These are phyloP conservation scores for Nomada goodeniana DNA, from an alignment of 2,888 invertebrate species.

Conservation along the genomic window DNA sequence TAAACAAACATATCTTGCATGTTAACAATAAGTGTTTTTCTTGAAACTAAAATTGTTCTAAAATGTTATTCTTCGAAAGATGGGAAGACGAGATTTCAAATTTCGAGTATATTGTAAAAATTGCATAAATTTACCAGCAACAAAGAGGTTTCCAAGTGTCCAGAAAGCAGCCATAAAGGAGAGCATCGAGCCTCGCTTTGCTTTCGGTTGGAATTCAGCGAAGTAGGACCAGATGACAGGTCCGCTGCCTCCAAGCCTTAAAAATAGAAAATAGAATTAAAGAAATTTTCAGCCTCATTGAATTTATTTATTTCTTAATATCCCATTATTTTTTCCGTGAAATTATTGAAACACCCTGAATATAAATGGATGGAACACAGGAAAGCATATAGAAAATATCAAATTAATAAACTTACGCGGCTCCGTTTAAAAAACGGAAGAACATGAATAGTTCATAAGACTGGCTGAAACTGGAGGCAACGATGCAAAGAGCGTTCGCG, in stretches of 20 bases:
- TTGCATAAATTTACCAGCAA: slow-evolving; percentile 88
- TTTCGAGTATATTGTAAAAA: slow-evolving; percentile 4
- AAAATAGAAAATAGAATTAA: slow-evolving; percentile 61
- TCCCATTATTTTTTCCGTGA: no score
- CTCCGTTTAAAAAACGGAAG: slow-evolving; percentile 95
- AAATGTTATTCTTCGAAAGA: no score
- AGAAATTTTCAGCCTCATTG: no score
- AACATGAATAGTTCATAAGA: slow-evolving; percentile 95
- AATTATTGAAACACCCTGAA: no score
- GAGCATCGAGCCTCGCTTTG: slow-evolving; percentile 95
- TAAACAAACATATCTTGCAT: no score
- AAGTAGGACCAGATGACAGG: slow-evolving; percentile 98
- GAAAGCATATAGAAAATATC: background rate
- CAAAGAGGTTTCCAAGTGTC: slow-evolving; percentile 96
- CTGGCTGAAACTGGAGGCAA: slow-evolving; percentile 96
- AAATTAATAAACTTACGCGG: slow-evolving; percentile 90
- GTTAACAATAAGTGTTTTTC: no score
- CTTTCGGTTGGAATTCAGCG: slow-evolving; percentile 96
- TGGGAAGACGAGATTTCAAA: background rate
- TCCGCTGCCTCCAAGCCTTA: slow-evolving; percentile 93
- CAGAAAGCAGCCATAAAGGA: slow-evolving; percentile 98
- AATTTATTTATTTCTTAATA: no score
- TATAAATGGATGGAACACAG: background rate
- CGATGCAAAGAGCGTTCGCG: slow-evolving; percentile 95
- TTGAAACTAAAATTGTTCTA: no score